Base-by-base conservation (phyloP, 2,888 invertebrate genomes). In the Unio pictorum region DNA sequence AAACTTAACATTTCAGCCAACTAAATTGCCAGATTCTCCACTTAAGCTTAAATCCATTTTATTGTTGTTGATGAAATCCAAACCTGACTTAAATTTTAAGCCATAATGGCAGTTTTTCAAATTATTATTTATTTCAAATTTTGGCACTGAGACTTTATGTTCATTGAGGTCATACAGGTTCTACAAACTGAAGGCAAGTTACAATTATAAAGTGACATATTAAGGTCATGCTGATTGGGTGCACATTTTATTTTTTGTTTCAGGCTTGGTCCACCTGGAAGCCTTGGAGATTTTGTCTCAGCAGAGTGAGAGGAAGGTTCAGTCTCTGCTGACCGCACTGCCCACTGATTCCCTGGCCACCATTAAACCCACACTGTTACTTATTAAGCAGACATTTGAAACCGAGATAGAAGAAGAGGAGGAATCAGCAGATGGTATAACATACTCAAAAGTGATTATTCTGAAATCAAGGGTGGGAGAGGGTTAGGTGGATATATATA, bases 241-340 rank as follows among this genome's bases (percentile, higher is more conserved):
- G 55, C 15, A 63, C 63, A 26, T 5, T 63, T 5, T 28, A 6
- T n/a, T 28, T 55, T 20, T 23, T n/a, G 55, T 64, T 72, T 11
- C 71, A 89, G 89, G 89, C 45, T 90, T 97, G 67, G 95, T 96
- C 0, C 96, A 97, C 88, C 91, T 96, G 72, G 97, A 97, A 91
- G 97, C 97, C 0, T 89, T 97, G 61, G 96, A 97, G 91, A 95
- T 97, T 93, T 90, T 97, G 4, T 96, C 96, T 0, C 94, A 93
- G 78, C 95, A 96, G 89, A 94, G 89, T 78, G 88, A 89, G 76
- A 83, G 82, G 64, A 80, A 81, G 54, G 84, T 88, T 11, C 86
- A 87, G 74, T 76, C 81, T 7, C 71, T 87, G 26, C 77, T 87
- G 61, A 71, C 78, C 7, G 76, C 82, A 23, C 73, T 85, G 67